phyloP scores from a whole-genome alignment of 2,797 vertebrate genomes.

The Chromobotia macracanthus region DNA sequence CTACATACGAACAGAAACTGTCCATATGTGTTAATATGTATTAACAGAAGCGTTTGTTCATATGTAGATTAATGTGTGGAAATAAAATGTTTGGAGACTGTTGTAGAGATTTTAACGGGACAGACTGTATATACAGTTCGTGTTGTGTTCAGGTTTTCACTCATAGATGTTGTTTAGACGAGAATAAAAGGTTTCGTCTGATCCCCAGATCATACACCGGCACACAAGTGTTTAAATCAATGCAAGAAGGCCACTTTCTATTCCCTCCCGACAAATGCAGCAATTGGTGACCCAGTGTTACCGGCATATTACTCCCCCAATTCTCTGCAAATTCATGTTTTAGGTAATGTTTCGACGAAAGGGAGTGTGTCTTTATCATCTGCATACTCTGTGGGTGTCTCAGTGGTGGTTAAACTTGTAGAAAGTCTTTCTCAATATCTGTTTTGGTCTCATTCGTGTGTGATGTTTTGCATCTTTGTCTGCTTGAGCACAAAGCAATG shows the following conservation, averaged over 20 bases:
- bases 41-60: no score
- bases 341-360: background rate
- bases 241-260: slow-evolving; percentile 30
- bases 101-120: no score
- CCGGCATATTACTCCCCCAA: background rate
- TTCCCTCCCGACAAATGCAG: no score
- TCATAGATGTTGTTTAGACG: no score
- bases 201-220: no score
- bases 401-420: background rate
- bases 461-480: no score
- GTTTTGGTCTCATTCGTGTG: no score
- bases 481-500: background rate
- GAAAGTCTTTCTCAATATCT: background rate
- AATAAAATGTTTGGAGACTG: no score
- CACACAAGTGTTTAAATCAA: slow-evolving; percentile 13
- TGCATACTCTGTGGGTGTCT: background rate
- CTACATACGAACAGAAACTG: background rate
- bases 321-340: background rate
- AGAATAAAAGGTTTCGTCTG: slow-evolving; percentile 38
- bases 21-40: background rate
- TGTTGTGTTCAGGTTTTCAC: no score
- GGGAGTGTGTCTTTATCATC: background rate
- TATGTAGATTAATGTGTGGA: no score
- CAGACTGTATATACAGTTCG: no score
- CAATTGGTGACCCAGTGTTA: no score